Evolutionary conservation across 2,797 vertebrate species (phyloP).

Genomic region (Cirrhinus mrigala): DNA sequence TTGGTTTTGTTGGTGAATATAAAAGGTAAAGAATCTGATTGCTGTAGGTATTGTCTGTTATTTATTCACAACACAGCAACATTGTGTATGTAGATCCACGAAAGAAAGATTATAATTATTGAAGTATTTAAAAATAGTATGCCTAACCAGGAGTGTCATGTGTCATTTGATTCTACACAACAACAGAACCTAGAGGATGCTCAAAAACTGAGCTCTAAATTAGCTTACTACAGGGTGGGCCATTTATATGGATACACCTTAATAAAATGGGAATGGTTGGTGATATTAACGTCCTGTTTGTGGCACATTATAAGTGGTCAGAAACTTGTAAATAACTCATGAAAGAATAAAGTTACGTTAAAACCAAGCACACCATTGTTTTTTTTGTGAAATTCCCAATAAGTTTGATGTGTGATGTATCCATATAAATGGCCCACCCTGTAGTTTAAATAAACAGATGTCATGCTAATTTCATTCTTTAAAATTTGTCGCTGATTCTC

Average conservation of each 20-base stretch:
- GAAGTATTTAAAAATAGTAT: not conserved
- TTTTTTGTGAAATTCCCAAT: too few relatives aligned
- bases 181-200: not conserved
- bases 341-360: too few relatives aligned
- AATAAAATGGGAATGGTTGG: too few relatives aligned
- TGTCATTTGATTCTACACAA: not conserved
- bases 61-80: not conserved
- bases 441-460: not conserved
- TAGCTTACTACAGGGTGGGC: too few relatives aligned
- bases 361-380: too few relatives aligned
- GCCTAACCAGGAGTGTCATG: not conserved
- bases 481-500: not conserved
- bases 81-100: not conserved
- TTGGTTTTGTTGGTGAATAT: conserved; percentile 47
- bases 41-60: not conserved
- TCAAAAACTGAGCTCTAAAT: too few relatives aligned
- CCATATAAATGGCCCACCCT: too few relatives aligned
- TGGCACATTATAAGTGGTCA: too few relatives aligned
- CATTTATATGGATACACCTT: too few relatives aligned
- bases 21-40: conserved; percentile 24
- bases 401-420: too few relatives aligned
- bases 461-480: not conserved
- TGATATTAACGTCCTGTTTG: too few relatives aligned
- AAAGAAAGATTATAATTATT: not conserved
- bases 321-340: too few relatives aligned